phyloP scores from a whole-genome alignment of 2,797 vertebrate genomes.

The Neosilurus hyrtlii region DNA sequence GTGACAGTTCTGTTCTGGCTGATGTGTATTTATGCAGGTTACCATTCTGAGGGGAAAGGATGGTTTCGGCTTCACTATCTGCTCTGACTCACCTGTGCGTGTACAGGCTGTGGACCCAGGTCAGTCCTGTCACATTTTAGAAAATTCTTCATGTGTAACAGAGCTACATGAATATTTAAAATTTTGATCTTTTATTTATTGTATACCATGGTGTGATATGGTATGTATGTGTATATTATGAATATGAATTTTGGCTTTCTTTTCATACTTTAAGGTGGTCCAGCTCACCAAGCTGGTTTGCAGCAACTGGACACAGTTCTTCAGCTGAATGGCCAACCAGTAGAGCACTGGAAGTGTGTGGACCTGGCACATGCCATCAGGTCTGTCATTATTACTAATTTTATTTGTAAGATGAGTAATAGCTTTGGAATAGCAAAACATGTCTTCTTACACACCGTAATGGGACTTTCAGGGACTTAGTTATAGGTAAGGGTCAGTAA shows the following conservation, averaged over 20 bases:
- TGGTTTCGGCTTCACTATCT: conserved; percentile 95
- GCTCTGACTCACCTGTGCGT: conserved; percentile 85
- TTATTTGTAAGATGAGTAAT: background rate
- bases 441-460: background rate
- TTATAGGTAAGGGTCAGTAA: too few species aligned
- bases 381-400: conserved; percentile 60
- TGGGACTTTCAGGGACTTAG: background rate
- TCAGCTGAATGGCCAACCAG: conserved; percentile 86
- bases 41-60: conserved; percentile 82
- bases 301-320: conserved; percentile 85
- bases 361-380: conserved; percentile 90
- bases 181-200: background rate
- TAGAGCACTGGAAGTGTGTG: conserved; percentile 91
- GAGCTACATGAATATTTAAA: background rate
- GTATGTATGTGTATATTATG: too few species aligned
- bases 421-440: background rate
- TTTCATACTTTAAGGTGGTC: conserved; percentile 73
- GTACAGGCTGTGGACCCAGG: conserved; percentile 90
- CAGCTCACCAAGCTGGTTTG: conserved; percentile 85
- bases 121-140: conserved; percentile 53
- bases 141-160: background rate
- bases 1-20: conserved; percentile 13
- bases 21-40: conserved; percentile 71
- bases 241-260: background rate
- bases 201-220: background rate